Percentiles rank a stretch among this genome's conserved stretches.
phyloP scores from a whole-genome alignment of 2,888 invertebrate genomes.

The Drymonia ruficornis region DNA sequence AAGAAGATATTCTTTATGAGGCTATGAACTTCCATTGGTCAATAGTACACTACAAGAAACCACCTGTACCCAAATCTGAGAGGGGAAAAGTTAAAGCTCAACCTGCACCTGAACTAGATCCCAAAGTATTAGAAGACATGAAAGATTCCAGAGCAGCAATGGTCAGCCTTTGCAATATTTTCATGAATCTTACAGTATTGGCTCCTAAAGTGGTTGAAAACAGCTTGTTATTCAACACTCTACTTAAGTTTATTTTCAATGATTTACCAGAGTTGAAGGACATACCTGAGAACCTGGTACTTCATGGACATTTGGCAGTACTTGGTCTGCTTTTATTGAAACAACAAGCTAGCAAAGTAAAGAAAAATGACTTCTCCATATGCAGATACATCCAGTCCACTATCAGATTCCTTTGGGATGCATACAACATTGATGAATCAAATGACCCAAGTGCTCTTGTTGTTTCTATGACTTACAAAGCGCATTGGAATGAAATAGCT shows the following conservation, averaged over 20 bases:
- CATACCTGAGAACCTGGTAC: slow-evolving; percentile 92
- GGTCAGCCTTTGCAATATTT: slow-evolving; percentile 94
- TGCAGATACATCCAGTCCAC: slow-evolving; percentile 95
- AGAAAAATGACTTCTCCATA: slow-evolving; percentile 95
- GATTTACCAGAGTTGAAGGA: slow-evolving; percentile 94
- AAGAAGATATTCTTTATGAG: slow-evolving; percentile 92
- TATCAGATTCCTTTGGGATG: slow-evolving; percentile 96
- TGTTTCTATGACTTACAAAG: slow-evolving; percentile 93
- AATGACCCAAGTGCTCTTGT: slow-evolving; percentile 93
- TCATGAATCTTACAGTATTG: slow-evolving; percentile 96
- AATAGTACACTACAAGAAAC: slow-evolving; percentile 93
- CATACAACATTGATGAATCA: slow-evolving; percentile 94
- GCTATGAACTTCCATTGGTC: slow-evolving; percentile 93
- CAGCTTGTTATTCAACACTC: slow-evolving; percentile 89
- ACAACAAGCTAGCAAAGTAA: slow-evolving; percentile 92
- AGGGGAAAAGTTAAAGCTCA: slow-evolving; percentile 90
- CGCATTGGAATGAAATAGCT: slow-evolving; percentile 94
- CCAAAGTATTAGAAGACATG: slow-evolving; percentile 91
- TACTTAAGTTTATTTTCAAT: slow-evolving; percentile 94
- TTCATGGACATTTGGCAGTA: slow-evolving; percentile 94
- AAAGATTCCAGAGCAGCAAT: slow-evolving; percentile 93
- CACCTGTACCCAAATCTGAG: slow-evolving; percentile 92
- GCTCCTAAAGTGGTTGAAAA: slow-evolving; percentile 93
- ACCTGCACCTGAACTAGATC: slow-evolving; percentile 90
- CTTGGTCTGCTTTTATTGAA: slow-evolving; percentile 93